Conservation (phyloP, 2,113 vertebrate genomes). For the Tympanuchus pallidicinctus region DNA sequence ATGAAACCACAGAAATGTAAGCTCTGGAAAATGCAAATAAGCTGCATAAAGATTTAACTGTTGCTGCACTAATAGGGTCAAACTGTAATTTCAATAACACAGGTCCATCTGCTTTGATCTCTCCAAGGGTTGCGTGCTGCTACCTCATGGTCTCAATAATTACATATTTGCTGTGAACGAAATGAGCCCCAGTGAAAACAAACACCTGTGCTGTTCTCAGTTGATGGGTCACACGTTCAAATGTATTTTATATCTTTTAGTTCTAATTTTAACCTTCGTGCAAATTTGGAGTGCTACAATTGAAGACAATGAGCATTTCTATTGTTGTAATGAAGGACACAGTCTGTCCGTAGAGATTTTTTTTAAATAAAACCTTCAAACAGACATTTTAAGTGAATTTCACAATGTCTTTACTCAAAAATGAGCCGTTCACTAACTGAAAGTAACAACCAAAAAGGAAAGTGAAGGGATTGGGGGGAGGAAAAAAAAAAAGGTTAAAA, state of each 20-base stretch:
- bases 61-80: background rate
- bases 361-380: constrained; percentile 57
- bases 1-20: background rate
- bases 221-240: background rate
- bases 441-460: constrained; percentile 59
- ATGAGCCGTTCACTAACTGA: constrained; percentile 44
- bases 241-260: background rate
- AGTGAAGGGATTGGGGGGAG: constrained; percentile 17
- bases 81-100: constrained; percentile 5
- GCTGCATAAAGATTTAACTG: background rate
- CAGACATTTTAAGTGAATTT: constrained; percentile 58
- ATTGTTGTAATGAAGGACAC: constrained; percentile 53
- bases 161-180: background rate
- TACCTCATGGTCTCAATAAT: background rate
- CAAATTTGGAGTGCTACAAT: constrained; percentile 10
- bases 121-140: background rate
- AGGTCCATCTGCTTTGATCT: constrained; percentile 1
- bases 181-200: constrained; percentile 24
- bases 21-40: constrained; percentile 12
- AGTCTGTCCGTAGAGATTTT: constrained; percentile 24
- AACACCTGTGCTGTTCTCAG: constrained; percentile 10
- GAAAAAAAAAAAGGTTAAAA: constrained; percentile 37
- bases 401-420: constrained; percentile 61
- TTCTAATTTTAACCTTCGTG: background rate
- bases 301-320: constrained; percentile 63